Percentiles rank a stretch among this genome's conserved stretches.
phyloP scores from a whole-genome alignment of 2,888 invertebrate species.

The Andrena praecox region DNA sequence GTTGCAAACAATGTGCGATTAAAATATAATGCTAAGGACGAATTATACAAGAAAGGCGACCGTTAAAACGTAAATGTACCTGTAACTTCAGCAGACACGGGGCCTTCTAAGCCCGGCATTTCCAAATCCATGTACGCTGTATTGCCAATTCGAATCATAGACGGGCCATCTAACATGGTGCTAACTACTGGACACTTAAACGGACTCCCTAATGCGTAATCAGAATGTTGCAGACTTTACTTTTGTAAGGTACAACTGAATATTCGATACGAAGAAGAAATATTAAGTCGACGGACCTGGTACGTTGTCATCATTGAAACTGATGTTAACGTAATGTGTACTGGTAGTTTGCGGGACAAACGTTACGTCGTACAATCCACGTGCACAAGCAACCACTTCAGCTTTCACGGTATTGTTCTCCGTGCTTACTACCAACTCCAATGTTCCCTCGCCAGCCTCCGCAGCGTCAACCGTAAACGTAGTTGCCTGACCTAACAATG shows the following conservation, averaged over 20 bases:
- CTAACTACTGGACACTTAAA: constrained; percentile 91
- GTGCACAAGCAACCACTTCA: constrained; percentile 94
- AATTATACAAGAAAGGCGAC: not conserved
- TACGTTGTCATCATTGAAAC: constrained; percentile 96
- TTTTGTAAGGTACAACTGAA: not conserved
- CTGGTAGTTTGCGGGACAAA: constrained; percentile 96
- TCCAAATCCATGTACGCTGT: constrained; percentile 84
- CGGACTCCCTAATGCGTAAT: constrained; percentile 89
- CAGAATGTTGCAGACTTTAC: not conserved
- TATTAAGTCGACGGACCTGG: constrained; percentile 85
- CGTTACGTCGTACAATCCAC: constrained; percentile 96
- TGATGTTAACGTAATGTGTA: constrained; percentile 96
- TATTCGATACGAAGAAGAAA: not conserved
- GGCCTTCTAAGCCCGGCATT: constrained; percentile 84
- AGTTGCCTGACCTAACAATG: constrained; percentile 91
- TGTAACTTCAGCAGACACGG: constrained; percentile 85
- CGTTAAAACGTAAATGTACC: constrained; percentile 79
- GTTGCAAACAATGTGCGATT: constrained; percentile 11
- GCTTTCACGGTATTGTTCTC: constrained; percentile 95
- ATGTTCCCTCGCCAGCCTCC: constrained; percentile 96
- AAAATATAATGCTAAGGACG: not conserved
- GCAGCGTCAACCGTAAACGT: constrained; percentile 98
- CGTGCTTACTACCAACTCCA: constrained; percentile 96
- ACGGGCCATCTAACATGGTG: constrained; percentile 81
- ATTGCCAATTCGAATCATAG: constrained; percentile 82